Conservation (phyloP, 2,797 vertebrate species). For the Alcedo atthis region DNA sequence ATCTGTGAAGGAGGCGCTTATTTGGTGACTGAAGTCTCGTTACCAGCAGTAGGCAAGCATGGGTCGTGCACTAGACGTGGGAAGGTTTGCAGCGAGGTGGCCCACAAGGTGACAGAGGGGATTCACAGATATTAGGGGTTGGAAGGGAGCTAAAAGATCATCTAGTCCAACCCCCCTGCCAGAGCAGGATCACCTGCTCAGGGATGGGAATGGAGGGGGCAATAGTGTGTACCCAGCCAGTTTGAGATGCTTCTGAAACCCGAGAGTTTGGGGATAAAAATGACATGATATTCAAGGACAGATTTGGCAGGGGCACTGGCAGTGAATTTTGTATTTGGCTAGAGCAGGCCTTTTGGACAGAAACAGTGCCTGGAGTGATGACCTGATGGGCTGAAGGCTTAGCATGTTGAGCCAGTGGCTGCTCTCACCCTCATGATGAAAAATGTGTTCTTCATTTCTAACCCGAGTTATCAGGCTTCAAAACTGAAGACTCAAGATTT, state of each 20-base stretch:
- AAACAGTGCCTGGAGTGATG: background rate
- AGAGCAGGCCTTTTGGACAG: background rate
- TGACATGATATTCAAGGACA: rapidly evolving
- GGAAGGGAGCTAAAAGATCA: too few relatives aligned
- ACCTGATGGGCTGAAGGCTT: background rate
- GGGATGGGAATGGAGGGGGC: rapidly evolving
- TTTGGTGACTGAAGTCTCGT: rapidly evolving
- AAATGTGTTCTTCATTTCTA: background rate
- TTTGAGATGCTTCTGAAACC: background rate
- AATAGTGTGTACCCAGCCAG: background rate
- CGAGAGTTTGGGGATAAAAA: background rate
- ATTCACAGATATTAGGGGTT: too few relatives aligned
- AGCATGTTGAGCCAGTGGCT: background rate
- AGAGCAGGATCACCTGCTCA: too few relatives aligned
- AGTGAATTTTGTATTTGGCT: background rate
- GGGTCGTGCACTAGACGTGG: rapidly evolving
- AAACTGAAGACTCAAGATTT: background rate
- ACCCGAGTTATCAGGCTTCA: background rate
- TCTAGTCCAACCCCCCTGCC: too few relatives aligned
- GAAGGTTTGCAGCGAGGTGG: background rate
- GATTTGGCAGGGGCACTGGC: background rate
- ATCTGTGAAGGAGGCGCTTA: background rate
- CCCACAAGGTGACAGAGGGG: background rate
- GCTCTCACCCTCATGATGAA: background rate
- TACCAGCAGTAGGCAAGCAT: background rate